Evolutionary conservation across 2,888 invertebrate species (phyloP).

Genomic region (Synanthedon myopaeformis): DNA sequence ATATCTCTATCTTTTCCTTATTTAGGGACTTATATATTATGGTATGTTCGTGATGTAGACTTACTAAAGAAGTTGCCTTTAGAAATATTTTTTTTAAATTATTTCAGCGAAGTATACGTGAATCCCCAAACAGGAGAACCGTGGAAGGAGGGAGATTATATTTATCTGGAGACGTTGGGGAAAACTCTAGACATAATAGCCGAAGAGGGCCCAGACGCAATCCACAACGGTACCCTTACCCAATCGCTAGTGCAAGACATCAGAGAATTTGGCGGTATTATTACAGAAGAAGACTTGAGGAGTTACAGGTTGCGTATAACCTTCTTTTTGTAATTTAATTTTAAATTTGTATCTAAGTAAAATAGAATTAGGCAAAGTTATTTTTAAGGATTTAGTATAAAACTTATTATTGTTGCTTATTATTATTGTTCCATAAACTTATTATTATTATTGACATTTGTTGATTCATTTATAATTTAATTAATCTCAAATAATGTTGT

Average conservation of each 20-base stretch:
- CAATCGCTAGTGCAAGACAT: conserved; percentile 77
- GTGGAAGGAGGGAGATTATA: conserved; percentile 73
- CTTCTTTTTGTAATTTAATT: too few relatives aligned
- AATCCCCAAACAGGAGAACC: conserved; percentile 72
- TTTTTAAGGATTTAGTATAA: too few relatives aligned
- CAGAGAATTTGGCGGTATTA: conserved; percentile 76
- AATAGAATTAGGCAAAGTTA: too few relatives aligned
- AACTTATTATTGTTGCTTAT: too few relatives aligned
- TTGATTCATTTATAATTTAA: too few relatives aligned
- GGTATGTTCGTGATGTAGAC: too few relatives aligned
- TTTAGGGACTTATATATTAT: neutral
- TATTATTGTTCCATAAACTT: too few relatives aligned
- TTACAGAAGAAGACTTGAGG: conserved; percentile 81
- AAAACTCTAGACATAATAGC: conserved; percentile 78
- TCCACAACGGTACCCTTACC: conserved; percentile 82
- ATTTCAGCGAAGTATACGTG: conserved; percentile 67
- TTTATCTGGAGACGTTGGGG: conserved; percentile 75
- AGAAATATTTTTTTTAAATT: neutral
- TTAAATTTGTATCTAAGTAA: too few relatives aligned
- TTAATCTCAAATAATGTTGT: too few relatives aligned
- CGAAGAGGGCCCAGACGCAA: conserved; percentile 74
- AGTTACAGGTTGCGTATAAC: conserved; percentile 70
- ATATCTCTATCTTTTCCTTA: too few relatives aligned
- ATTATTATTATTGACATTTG: too few relatives aligned
- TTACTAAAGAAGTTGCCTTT: neutral